Percentiles rank a stretch among this genome's conserved stretches.
These are phyloP conservation scores for Paramuricea clavata DNA, from an alignment of 92 coral and sea anemone species.

Conservation along the genomic window DNA sequence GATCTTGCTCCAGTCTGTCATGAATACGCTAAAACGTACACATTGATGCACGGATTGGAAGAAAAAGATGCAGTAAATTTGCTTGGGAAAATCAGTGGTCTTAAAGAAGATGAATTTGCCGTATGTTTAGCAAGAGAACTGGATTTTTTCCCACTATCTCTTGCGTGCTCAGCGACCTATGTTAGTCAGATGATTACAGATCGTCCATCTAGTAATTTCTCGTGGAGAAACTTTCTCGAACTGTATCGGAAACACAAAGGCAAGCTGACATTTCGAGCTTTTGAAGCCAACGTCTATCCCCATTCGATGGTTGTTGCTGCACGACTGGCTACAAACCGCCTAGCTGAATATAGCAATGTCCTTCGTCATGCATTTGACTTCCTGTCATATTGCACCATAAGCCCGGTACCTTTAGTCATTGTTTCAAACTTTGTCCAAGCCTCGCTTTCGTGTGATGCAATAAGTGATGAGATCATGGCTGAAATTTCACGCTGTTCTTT, in stretches of 20 bases:
- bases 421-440: conserved; percentile 73
- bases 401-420: conserved; percentile 86
- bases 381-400: conserved; percentile 86
- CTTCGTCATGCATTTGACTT: conserved; percentile 68
- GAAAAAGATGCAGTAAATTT: background rate
- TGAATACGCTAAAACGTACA: background rate
- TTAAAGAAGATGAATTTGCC: background rate
- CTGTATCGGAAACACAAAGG: conserved; percentile 44
- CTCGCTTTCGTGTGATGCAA: conserved; percentile 44
- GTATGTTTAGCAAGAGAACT: background rate
- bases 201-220: conserved; percentile 81
- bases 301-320: conserved; percentile 90
- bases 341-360: conserved; percentile 53
- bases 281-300: conserved; percentile 79
- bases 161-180: conserved; percentile 18
- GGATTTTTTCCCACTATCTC: background rate
- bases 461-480: conserved; percentile 73
- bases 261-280: conserved; percentile 45
- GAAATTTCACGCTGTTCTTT: conserved; percentile 86
- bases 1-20: conserved; percentile 23
- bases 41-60: conserved; percentile 1
- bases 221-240: conserved; percentile 76
- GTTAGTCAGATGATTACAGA: conserved; percentile 28
- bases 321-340: conserved; percentile 67
- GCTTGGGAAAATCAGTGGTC: background rate